Conservation (phyloP, 2,888 invertebrate species). For the Sinohyriopsis cumingii region DNA sequence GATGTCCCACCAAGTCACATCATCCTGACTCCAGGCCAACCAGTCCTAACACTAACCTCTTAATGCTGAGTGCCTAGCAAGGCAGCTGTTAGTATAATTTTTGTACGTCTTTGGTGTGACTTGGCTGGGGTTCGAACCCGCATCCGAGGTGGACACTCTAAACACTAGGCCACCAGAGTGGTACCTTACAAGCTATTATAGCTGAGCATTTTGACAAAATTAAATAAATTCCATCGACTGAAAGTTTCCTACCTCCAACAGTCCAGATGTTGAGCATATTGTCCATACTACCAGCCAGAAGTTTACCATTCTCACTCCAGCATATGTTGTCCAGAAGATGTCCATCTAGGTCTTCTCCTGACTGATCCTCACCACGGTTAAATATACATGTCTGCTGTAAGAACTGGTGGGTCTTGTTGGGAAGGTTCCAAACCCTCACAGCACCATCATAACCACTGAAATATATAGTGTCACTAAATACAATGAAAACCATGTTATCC, state of each 20-base stretch:
- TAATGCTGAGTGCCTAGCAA: too few species aligned
- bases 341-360: conserved; percentile 75
- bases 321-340: conserved; percentile 73
- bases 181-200: too few species aligned
- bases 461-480: conserved; percentile 3
- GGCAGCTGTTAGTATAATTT: too few species aligned
- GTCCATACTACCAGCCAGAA: conserved; percentile 77
- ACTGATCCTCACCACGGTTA: conserved; percentile 69
- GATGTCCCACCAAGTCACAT: too few species aligned
- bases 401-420: conserved; percentile 70
- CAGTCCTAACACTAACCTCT: too few species aligned
- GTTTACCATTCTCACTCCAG: conserved; percentile 76
- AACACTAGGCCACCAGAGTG: too few species aligned
- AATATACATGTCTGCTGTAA: conserved; percentile 77
- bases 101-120: too few species aligned
- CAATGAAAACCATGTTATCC: too few species aligned
- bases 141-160: too few species aligned
- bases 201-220: conserved; percentile 72
- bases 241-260: conserved; percentile 70
- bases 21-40: too few species aligned
- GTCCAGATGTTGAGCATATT: conserved; percentile 78
- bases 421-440: conserved; percentile 76
- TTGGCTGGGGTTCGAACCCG: too few species aligned
- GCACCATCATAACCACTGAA: conserved; percentile 78
- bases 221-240: conserved; percentile 45